Percentiles rank a stretch among this genome's conserved stretches.
Conservation (phyloP, 2,797 vertebrate species). For the Danio tinwini region DNA sequence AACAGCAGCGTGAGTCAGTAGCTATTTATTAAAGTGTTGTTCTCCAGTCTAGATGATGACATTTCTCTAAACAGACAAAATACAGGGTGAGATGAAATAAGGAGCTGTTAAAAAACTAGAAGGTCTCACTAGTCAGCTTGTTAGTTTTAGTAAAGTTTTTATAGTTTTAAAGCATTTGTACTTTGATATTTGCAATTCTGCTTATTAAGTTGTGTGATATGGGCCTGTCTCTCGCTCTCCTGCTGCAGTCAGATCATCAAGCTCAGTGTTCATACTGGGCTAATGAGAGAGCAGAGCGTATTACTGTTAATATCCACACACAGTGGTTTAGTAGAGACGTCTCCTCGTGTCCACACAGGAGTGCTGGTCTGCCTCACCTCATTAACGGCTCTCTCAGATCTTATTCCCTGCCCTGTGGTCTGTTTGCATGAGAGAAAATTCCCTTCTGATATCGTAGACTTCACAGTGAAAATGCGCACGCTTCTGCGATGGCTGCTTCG, state of each 20-base stretch:
- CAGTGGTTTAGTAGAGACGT: constrained; percentile 32
- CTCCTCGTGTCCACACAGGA: constrained; percentile 21
- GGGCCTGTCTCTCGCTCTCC: not conserved
- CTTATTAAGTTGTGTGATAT: not conserved
- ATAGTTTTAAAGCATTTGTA: not conserved
- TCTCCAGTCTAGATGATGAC: too few relatives aligned
- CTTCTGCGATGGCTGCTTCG: not conserved
- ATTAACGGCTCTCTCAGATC: constrained; percentile 46
- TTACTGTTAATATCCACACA: constrained; percentile 25
- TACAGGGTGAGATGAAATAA: not conserved
- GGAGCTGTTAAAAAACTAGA: not conserved
- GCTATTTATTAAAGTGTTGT: not conserved
- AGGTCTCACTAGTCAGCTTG: not conserved
- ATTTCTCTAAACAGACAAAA: not conserved
- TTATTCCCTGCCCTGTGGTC: constrained; percentile 38
- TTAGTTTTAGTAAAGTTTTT: not conserved
- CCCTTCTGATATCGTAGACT: constrained; percentile 13
- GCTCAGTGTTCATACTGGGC: constrained; percentile 5
- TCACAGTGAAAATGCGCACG: constrained; percentile 2
- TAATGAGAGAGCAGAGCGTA: constrained; percentile 34
- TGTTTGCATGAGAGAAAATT: constrained; percentile 37
- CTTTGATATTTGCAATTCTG: constrained; percentile 19
- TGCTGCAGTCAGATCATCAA: constrained; percentile 17
- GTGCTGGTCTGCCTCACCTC: constrained; percentile 32
- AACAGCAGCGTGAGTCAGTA: constrained; percentile 1